Conservation (phyloP, 2,797 vertebrate species). For the Lagocephalus sceleratus region DNA sequence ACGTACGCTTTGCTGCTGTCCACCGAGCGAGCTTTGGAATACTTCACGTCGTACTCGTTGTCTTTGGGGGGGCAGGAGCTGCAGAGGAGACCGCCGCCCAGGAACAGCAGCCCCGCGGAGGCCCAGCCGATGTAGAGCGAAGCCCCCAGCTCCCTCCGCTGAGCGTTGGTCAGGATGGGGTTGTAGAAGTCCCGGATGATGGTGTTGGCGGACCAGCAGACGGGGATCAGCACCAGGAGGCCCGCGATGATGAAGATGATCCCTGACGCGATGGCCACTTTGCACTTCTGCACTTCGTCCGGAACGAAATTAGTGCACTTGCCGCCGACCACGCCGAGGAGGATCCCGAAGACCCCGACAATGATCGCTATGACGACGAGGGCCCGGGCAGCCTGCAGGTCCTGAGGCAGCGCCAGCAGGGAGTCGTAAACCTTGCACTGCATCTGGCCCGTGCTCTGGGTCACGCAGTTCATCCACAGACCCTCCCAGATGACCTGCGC, state of each 20-base stretch:
- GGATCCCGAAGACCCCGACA: conserved; percentile 70
- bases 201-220: conserved; percentile 83
- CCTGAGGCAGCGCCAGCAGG: conserved; percentile 80
- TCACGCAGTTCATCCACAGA: conserved; percentile 91
- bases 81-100: conserved; percentile 85
- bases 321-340: conserved; percentile 75
- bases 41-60: conserved; percentile 45
- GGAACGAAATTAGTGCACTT: conserved; percentile 87
- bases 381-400: conserved; percentile 86
- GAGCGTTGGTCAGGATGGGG: conserved; percentile 71
- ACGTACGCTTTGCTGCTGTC: conserved; percentile 62
- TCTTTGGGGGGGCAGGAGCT: conserved; percentile 59
- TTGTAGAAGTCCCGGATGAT: conserved; percentile 87
- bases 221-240: conserved; percentile 78
- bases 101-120: conserved; percentile 73
- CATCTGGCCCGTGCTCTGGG: conserved; percentile 90
- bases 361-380: conserved; percentile 79
- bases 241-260: conserved; percentile 76
- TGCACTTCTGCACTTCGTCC: conserved; percentile 76
- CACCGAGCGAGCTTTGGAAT: conserved; percentile 55
- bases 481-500: conserved; percentile 88
- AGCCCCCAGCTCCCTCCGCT: conserved; percentile 84
- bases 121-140: conserved; percentile 90
- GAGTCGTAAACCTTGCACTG: conserved; percentile 90
- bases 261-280: conserved; percentile 72